Evolutionary conservation across 1,140 invertebrate species (phyloP).

Genomic region (Pemphigus obesinymphae): DNA sequence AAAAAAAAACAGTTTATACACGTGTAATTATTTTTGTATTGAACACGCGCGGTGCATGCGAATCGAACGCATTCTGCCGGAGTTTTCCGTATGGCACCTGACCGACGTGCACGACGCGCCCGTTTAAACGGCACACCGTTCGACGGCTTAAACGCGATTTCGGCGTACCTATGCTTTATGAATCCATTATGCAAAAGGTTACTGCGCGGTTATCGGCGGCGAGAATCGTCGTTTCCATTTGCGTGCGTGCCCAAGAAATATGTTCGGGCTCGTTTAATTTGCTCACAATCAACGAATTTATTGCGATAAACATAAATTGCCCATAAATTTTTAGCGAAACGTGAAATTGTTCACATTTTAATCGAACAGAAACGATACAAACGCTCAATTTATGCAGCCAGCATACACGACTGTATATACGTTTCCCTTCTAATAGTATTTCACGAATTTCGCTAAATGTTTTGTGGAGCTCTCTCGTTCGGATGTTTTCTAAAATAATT

Average conservation of each 20-base stretch:
- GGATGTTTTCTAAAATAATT: no score
- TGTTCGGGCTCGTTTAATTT: background rate
- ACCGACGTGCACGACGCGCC: background rate
- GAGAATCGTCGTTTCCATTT: conserved; percentile 1
- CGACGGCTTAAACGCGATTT: background rate
- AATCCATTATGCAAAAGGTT: conserved; percentile 15
- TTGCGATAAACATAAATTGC: background rate
- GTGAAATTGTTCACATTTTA: background rate
- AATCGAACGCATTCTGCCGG: background rate
- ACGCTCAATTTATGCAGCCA: no score
- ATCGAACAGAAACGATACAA: no score
- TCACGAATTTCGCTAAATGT: no score
- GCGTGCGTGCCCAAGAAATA: background rate
- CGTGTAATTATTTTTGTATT: no score
- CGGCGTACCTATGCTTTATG: conserved; percentile 2
- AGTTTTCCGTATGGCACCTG: background rate
- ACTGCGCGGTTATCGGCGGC: background rate
- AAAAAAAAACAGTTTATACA: no score
- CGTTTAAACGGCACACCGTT: background rate
- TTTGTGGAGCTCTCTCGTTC: no score
- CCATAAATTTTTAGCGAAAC: background rate
- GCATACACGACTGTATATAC: no score
- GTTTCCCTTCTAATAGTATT: no score
- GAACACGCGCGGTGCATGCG: background rate
- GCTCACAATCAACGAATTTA: background rate